These are phyloP conservation scores for Heteronetta atricapilla DNA, from an alignment of 2,113 vertebrate species.

Conservation along the genomic window DNA sequence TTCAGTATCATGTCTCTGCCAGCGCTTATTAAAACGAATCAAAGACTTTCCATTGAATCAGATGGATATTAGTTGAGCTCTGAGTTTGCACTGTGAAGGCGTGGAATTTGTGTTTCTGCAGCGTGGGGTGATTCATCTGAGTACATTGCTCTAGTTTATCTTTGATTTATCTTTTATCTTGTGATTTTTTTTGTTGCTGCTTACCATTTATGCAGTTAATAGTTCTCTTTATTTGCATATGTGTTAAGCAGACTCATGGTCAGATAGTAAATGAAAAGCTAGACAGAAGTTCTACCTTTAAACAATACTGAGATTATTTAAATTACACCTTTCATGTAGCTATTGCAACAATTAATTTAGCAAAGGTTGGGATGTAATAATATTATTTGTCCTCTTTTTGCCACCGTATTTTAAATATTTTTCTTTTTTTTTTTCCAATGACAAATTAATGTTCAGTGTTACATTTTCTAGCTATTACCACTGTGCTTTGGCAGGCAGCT, in stretches of 20 bases:
- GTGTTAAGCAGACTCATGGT: not conserved
- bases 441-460: not conserved
- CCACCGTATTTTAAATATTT: not conserved
- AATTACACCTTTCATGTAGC: not conserved
- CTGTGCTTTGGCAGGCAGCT: not conserved
- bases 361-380: not conserved
- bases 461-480: not conserved
- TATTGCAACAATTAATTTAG: not conserved
- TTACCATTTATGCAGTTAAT: not conserved
- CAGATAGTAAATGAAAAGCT: not conserved
- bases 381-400: not conserved
- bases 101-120: not conserved
- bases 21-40: not conserved
- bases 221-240: not conserved
- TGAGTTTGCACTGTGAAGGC: not conserved
- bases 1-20: not conserved
- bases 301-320: not conserved
- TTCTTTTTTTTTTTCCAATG: not conserved
- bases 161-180: not conserved
- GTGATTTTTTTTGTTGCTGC: not conserved
- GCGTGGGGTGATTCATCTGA: not conserved
- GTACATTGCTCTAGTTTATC: not conserved
- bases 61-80: not conserved
- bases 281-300: not conserved
- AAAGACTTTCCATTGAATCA: not conserved